phyloP scores from a whole-genome alignment of 2,113 vertebrate species.

The Petroica traversi region DNA sequence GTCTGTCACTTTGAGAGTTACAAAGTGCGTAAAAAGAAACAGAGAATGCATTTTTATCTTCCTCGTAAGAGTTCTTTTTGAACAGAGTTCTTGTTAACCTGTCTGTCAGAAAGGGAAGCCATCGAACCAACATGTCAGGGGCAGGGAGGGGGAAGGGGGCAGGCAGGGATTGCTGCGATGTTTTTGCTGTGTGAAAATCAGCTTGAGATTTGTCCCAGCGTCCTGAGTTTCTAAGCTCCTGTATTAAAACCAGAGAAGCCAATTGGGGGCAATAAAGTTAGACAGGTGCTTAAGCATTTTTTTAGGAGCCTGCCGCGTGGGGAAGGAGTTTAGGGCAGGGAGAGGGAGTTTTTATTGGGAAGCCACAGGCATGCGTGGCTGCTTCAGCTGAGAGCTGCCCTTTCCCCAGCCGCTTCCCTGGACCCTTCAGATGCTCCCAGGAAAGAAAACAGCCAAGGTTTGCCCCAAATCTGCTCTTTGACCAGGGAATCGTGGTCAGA shows the following conservation, averaged over 20 bases:
- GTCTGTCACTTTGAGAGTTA: not conserved
- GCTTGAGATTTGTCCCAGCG: not conserved
- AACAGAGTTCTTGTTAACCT: not conserved
- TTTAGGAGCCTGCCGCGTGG: not conserved
- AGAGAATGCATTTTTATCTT: not conserved
- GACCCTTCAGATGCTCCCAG: not conserved
- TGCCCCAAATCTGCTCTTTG: not conserved
- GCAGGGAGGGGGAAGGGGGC: fast-evolving
- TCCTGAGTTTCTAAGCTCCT: not conserved
- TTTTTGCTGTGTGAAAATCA: not conserved
- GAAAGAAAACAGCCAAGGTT: not conserved
- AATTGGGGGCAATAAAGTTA: not conserved
- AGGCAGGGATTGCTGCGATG: not conserved
- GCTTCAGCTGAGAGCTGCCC: not conserved
- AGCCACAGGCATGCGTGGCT: fast-evolving
- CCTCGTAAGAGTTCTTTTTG: not conserved
- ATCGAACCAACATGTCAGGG: not conserved
- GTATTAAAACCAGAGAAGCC: not conserved
- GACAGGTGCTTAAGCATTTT: not conserved
- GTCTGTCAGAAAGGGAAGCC: not conserved
- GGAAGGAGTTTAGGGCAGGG: not conserved
- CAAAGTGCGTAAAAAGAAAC: not conserved
- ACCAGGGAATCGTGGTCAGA: not conserved
- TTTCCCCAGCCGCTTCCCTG: fast-evolving
- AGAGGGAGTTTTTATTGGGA: not conserved